A percentile compares a stretch with the other conserved stretches of the same genome.
Conservation (phyloP, 2,797 vertebrate species). For the Mormyrops boulengeri region DNA sequence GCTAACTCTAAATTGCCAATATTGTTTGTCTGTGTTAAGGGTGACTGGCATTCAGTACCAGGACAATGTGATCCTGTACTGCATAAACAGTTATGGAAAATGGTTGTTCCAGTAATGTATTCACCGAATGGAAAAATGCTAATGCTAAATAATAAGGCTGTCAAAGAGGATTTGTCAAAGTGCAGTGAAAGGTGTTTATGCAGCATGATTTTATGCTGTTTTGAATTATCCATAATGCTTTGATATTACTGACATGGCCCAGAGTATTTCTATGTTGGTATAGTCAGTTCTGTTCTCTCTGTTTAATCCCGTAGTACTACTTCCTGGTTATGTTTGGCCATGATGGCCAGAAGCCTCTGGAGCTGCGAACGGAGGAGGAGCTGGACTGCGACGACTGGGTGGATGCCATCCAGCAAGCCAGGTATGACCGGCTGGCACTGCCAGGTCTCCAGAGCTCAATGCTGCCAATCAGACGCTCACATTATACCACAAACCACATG, state of each 20-base stretch:
- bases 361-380: conserved; percentile 90
- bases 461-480: not conserved
- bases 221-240: not conserved
- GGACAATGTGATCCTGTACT: not conserved
- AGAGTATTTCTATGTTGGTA: not conserved
- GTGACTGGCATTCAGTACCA: not conserved
- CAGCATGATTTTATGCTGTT: not conserved
- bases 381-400: conserved; percentile 89
- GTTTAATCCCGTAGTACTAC: conserved; percentile 69
- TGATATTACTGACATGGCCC: not conserved
- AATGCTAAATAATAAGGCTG: not conserved
- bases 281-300: not conserved
- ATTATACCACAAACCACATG: not conserved
- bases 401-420: conserved; percentile 93
- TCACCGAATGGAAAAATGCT: not conserved
- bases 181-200: not conserved
- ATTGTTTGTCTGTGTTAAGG: not conserved
- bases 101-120: not conserved
- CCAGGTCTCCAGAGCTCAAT: not conserved
- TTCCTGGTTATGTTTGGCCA: conserved; percentile 93
- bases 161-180: not conserved
- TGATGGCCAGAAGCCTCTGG: conserved; percentile 91
- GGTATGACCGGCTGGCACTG: conserved; percentile 57
- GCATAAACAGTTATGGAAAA: not conserved
- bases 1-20: not conserved